These are phyloP conservation scores for Tribolium castaneum DNA, from an alignment of 1,140 invertebrate genomes.

Conservation along the genomic window DNA sequence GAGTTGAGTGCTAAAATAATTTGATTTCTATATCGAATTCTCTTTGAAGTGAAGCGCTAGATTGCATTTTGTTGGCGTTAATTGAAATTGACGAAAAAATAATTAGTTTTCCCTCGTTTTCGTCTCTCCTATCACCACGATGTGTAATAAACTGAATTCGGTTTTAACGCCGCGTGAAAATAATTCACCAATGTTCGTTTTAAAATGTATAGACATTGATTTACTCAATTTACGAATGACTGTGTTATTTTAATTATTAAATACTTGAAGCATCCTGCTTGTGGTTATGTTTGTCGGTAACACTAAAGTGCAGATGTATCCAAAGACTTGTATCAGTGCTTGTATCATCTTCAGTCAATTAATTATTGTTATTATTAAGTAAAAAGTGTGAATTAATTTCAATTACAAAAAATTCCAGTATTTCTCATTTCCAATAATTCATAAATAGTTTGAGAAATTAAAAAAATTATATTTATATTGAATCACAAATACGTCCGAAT, in stretches of 20 bases:
- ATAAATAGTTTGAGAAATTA: no score
- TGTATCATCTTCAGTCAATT: neutral
- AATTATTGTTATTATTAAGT: neutral
- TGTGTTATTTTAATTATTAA: neutral
- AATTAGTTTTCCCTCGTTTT: constrained; percentile 58
- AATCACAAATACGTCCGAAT: no score
- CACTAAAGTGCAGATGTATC: neutral
- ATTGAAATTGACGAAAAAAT: constrained; percentile 63
- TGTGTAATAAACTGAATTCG: neutral
- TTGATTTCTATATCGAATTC: constrained; percentile 61
- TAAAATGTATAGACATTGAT: no score
- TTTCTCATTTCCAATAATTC: no score
- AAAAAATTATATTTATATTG: no score
- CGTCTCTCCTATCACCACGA: neutral
- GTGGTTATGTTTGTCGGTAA: neutral
- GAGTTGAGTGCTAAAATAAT: constrained; percentile 56
- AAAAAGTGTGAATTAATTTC: neutral
- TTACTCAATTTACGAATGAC: no score
- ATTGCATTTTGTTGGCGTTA: constrained; percentile 58
- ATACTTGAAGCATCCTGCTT: neutral
- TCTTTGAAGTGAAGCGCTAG: constrained; percentile 58
- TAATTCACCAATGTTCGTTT: no score
- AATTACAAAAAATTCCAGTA: neutral
- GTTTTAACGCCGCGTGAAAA: no score
- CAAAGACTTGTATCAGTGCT: neutral